Conservation (phyloP, 2,113 vertebrate genomes). For the Guaruba guarouba region DNA sequence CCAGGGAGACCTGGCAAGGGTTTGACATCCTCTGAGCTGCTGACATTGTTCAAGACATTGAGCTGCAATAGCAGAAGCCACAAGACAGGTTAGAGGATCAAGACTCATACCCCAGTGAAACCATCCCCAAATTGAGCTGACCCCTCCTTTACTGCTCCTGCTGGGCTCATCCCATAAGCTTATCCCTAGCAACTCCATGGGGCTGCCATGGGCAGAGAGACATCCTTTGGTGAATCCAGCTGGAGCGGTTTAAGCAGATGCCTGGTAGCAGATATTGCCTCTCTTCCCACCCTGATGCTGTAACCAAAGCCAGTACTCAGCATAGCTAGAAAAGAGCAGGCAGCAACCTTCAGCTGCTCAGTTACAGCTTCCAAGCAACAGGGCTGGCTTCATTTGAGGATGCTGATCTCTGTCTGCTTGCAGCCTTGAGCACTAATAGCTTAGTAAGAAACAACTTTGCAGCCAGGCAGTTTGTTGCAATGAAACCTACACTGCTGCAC, state of each 20-base stretch:
- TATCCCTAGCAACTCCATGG: neutral
- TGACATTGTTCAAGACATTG: constrained; percentile 84
- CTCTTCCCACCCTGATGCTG: neutral
- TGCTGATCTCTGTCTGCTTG: neutral
- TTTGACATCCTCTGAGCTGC: constrained; percentile 90
- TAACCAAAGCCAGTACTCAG: neutral
- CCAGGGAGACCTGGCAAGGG: constrained; percentile 85
- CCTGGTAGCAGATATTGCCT: neutral
- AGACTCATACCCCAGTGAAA: neutral
- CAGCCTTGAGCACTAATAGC: neutral
- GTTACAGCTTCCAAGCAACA: neutral
- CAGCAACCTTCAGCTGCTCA: neutral
- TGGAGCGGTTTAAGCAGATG: neutral
- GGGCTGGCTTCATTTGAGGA: neutral
- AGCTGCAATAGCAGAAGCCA: constrained; percentile 73
- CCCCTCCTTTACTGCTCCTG: neutral
- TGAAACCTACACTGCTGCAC: neutral
- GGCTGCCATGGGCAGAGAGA: neutral
- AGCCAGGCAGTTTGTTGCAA: neutral
- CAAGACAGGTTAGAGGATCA: neutral
- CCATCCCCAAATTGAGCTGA: neutral
- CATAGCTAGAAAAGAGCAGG: neutral
- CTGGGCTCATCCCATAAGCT: neutral
- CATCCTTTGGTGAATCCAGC: neutral
- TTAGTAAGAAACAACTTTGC: neutral